These are phyloP conservation scores for Helicoverpa assulta DNA, from an alignment of 2,888 invertebrate genomes.

Conservation along the genomic window DNA sequence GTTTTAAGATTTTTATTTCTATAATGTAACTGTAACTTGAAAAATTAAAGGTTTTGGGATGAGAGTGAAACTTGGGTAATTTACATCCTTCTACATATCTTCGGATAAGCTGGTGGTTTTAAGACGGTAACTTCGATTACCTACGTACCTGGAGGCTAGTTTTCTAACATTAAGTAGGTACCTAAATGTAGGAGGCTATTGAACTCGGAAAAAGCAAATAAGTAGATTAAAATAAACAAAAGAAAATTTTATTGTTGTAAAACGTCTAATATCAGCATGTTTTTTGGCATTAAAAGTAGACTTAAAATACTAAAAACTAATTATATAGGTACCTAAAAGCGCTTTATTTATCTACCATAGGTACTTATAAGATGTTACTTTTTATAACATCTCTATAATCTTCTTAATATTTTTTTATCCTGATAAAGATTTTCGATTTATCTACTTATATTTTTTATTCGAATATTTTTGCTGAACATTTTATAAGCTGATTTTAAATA, in stretches of 20 bases:
- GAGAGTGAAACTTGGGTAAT: too few relatives aligned
- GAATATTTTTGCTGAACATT: slow-evolving; percentile 9
- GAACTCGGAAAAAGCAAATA: too few relatives aligned
- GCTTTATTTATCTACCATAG: slow-evolving; percentile 28
- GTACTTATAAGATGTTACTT: slow-evolving; percentile 18
- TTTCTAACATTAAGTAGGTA: too few relatives aligned
- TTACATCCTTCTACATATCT: too few relatives aligned
- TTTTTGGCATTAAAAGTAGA: slow-evolving; percentile 19
- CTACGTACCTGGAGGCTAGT: too few relatives aligned
- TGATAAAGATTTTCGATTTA: slow-evolving; percentile 23
- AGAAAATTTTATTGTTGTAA: background rate
- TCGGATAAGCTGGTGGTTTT: too few relatives aligned
- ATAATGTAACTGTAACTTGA: too few relatives aligned
- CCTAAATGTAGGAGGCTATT: too few relatives aligned
- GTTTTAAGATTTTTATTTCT: too few relatives aligned
- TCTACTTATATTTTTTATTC: background rate
- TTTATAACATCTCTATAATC: slow-evolving; percentile 21
- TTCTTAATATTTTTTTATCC: slow-evolving; percentile 10
- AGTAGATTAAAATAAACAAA: background rate
- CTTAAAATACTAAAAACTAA: slow-evolving; percentile 22
- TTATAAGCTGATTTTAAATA: slow-evolving; percentile 19
- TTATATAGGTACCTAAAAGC: slow-evolving; percentile 9
- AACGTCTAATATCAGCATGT: slow-evolving; percentile 4
- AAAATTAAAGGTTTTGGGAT: too few relatives aligned
- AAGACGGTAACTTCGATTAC: too few relatives aligned